Conservation (phyloP, 2,888 invertebrate species). For the Torymus texanus region DNA sequence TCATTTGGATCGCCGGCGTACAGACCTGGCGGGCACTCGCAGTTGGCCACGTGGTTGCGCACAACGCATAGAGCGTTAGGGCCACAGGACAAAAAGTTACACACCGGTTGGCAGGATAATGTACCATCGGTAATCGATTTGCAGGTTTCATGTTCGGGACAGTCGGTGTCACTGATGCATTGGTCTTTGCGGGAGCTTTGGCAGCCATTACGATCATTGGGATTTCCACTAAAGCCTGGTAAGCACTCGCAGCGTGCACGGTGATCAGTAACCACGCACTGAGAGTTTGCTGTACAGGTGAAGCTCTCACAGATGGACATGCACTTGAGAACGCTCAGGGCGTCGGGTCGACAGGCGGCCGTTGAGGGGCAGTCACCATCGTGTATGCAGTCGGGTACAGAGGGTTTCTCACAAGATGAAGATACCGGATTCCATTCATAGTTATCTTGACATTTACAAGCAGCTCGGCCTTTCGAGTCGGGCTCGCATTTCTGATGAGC, state of each 20-base stretch:
- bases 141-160: constrained; percentile 89
- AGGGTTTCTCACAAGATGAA: constrained; percentile 90
- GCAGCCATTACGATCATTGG: constrained; percentile 93
- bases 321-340: constrained; percentile 90
- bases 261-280: constrained; percentile 85
- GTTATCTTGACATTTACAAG: constrained; percentile 87
- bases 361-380: constrained; percentile 84
- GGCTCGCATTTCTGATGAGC: constrained; percentile 88
- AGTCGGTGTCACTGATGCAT: constrained; percentile 88
- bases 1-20: constrained; percentile 92
- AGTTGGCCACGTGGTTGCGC: constrained; percentile 92
- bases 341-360: constrained; percentile 88
- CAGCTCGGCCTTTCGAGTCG: constrained; percentile 81
- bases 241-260: constrained; percentile 89
- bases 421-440: constrained; percentile 90
- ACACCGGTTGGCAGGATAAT: constrained; percentile 85
- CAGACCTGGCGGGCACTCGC: constrained; percentile 91
- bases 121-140: constrained; percentile 78
- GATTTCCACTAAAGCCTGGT: constrained; percentile 90
- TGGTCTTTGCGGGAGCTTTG: constrained; percentile 83
- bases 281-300: constrained; percentile 89
- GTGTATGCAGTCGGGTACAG: constrained; percentile 86
- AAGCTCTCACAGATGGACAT: constrained; percentile 85
- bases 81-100: constrained; percentile 86
- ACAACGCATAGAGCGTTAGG: constrained; percentile 91